Evolutionary conservation across 2,113 vertebrate species (phyloP).

Genomic region (Etia nguti): DNA sequence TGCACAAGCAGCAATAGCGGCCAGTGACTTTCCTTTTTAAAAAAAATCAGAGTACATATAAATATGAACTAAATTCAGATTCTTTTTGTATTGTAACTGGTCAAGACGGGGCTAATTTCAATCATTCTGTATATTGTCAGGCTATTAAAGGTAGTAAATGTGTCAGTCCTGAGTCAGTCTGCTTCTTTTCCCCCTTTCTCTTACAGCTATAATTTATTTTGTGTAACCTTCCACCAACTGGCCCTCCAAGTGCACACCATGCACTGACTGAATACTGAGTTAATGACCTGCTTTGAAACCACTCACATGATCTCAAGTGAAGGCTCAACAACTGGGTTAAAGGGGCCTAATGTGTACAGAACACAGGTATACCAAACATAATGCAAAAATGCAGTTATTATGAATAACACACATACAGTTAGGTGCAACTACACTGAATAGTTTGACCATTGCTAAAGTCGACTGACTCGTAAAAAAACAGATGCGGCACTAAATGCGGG

Average conservation of each 20-base stretch:
- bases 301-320: neutral
- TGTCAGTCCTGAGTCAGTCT: neutral
- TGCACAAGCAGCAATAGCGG: conserved; percentile 7
- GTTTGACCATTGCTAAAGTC: neutral
- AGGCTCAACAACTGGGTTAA: neutral
- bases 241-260: neutral
- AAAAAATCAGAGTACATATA: neutral
- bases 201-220: neutral
- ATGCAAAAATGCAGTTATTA: neutral
- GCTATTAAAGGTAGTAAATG: neutral
- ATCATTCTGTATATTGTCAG: neutral
- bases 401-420: neutral
- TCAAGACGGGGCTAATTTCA: neutral
- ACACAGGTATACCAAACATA: neutral
- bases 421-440: neutral
- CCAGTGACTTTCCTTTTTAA: neutral
- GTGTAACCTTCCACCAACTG: neutral
- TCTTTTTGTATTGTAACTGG: neutral
- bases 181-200: neutral
- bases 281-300: neutral
- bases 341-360: neutral
- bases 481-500: neutral
- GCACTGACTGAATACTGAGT: neutral
- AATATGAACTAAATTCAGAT: neutral
- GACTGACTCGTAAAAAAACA: neutral